Evolutionary conservation across 2,888 invertebrate genomes (phyloP).

Genomic region (Agonum fuliginosum): DNA sequence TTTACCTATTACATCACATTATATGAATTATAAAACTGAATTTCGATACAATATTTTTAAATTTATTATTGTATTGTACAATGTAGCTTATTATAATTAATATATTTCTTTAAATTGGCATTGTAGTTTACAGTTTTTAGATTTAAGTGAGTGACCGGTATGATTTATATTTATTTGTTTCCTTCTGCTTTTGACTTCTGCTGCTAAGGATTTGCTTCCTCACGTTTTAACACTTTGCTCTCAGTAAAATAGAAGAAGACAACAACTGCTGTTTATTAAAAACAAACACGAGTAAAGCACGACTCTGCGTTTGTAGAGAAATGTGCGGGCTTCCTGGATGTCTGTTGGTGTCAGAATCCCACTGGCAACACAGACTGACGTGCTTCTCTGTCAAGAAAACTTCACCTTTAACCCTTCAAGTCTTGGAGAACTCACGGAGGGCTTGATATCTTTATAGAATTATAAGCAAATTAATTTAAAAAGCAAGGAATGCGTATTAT

Average conservation of each 20-base stretch:
- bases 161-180: too few species aligned
- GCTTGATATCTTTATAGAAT: slow-evolving; percentile 5
- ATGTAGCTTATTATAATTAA: too few species aligned
- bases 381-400: slow-evolving; percentile 1
- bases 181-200: background rate
- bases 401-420: background rate
- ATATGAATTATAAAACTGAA: too few species aligned
- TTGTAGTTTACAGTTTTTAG: too few species aligned
- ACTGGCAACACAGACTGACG: background rate
- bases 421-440: background rate
- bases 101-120: too few species aligned
- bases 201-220: background rate
- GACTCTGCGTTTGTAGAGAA: background rate
- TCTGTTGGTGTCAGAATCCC: slow-evolving; percentile 10
- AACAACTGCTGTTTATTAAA: slow-evolving; percentile 28
- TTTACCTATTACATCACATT: too few species aligned
- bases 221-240: background rate
- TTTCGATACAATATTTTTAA: too few species aligned
- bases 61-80: too few species aligned
- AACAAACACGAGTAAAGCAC: slow-evolving; percentile 21
- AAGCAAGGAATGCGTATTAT: too few species aligned
- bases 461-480: background rate
- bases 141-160: too few species aligned
- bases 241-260: background rate
- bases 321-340: slow-evolving; percentile 1